Evolutionary conservation across 2,888 invertebrate species (phyloP), one percentile per base, ranked within the genome.

Genomic region (Synergus laeviventris): DNA sequence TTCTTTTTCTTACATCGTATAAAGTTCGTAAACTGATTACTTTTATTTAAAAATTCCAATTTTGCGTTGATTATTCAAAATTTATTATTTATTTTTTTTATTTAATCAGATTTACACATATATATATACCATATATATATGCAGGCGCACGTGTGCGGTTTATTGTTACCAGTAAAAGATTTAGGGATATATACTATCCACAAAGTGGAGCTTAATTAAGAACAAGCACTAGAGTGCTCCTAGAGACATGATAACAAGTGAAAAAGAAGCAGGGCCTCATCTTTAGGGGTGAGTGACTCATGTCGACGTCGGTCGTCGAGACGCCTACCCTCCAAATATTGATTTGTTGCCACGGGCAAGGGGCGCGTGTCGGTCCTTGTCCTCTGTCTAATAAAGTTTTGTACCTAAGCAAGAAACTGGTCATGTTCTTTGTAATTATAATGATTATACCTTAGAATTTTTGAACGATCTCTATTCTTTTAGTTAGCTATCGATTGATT

Each of bases 311-410:
- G 84, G 78, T 82, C 86, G 88, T 85, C 85, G 86, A 84, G 86
- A 82, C 87, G 87, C 84, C 84, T 85, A 84, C 88, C 88, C 89
- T 87, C 87, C 84, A 84, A 89, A 88, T 90, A 90, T 90, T 89
- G 90, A 90, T 90, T 89, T 84, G 86, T 86, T 84, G 79, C 79
- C 81, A 78, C 81, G 81, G 79, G 82, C 81, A 82, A 84, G 85
- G 84, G 84, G 83, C 80, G 85, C 82, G 82, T 49, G 70, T 45
- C 49, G 49, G 45, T 49, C 31, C 66, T 70, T 31, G 31, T 70
- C 31, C 70, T 70, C 45, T 45, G n/a, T 45, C 49, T n/a, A 49
- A 70, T 49, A 31, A 31, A 31, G 42, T 70, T 70, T 70, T 49
- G 16, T 1, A n/a, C n/a, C n/a, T n/a, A n/a, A 45, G 14, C 31